These are phyloP conservation scores for Amaurobius ferox DNA, from an alignment of 2,888 invertebrate species.

Conservation along the genomic window DNA sequence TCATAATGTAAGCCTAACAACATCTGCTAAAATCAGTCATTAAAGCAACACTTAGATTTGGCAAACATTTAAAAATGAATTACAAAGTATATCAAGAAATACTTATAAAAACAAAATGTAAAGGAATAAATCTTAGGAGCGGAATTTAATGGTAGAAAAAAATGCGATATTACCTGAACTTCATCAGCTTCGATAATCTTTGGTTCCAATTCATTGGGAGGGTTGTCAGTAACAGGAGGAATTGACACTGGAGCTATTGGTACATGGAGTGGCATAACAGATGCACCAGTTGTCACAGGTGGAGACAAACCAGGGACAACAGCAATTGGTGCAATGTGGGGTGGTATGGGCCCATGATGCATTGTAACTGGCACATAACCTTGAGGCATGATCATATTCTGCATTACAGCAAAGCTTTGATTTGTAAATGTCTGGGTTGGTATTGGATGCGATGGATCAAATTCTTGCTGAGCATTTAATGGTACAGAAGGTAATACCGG, in stretches of 20 bases:
- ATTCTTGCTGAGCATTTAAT: constrained; percentile 55
- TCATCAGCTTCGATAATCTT: constrained; percentile 25
- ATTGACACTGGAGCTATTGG: constrained; percentile 22
- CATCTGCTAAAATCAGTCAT: too few species aligned
- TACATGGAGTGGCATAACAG: constrained; percentile 31
- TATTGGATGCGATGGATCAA: constrained; percentile 79
- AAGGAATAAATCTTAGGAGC: too few species aligned
- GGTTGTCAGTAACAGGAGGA: constrained; percentile 3
- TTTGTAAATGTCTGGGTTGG: constrained; percentile 91
- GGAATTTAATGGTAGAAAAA: neutral
- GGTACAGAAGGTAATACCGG: constrained; percentile 26
- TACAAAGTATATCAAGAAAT: too few species aligned
- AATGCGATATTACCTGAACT: constrained; percentile 7
- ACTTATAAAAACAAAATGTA: too few species aligned
- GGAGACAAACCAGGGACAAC: constrained; percentile 31
- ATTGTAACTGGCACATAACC: constrained; percentile 65
- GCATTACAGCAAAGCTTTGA: constrained; percentile 83
- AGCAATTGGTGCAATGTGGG: constrained; percentile 46
- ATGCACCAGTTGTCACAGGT: constrained; percentile 17
- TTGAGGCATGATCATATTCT: constrained; percentile 68
- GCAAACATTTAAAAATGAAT: too few species aligned
- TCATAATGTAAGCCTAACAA: too few species aligned
- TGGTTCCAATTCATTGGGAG: neutral
- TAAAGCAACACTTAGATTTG: too few species aligned
- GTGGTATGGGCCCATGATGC: constrained; percentile 55